Evolutionary conservation across 2,888 invertebrate genomes (phyloP).

Genomic region (Hyposoter dolosus): DNA sequence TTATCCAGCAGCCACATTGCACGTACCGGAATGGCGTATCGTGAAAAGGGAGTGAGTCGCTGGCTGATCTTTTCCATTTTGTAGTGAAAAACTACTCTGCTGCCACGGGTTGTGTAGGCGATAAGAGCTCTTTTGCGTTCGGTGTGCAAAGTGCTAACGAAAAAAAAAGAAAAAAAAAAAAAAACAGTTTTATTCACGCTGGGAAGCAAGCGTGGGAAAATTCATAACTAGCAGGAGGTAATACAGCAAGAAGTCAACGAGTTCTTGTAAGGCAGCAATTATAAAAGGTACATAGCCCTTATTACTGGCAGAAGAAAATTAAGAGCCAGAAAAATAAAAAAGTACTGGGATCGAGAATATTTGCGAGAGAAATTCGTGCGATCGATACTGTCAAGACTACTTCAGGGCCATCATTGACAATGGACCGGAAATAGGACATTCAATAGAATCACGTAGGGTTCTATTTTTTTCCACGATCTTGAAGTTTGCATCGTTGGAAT

Average conservation of each 20-base stretch:
- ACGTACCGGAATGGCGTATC: neutral
- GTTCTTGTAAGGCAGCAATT: conserved; percentile 48
- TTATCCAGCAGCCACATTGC: neutral
- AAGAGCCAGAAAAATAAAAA: neutral
- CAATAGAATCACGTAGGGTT: too few relatives aligned
- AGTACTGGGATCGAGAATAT: neutral
- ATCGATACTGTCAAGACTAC: neutral
- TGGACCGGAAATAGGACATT: neutral
- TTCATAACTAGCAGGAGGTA: conserved; percentile 27
- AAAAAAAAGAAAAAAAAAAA: neutral
- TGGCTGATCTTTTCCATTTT: conserved; percentile 46
- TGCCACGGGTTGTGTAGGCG: conserved; percentile 22
- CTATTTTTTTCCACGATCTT: too few relatives aligned
- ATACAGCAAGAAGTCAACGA: conserved; percentile 36
- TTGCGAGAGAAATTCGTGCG: neutral
- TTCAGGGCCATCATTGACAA: neutral
- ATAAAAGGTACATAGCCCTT: conserved; percentile 15
- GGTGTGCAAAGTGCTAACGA: conserved; percentile 32
- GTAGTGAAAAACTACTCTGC: conserved; percentile 37
- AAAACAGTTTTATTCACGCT: neutral
- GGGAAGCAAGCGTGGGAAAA: conserved; percentile 36
- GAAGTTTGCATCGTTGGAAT: too few relatives aligned
- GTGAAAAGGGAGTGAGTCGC: conserved; percentile 17
- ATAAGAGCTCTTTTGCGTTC: conserved; percentile 32
- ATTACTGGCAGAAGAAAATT: neutral